A percentile compares a stretch with the other conserved stretches of the same genome.
These are phyloP conservation scores for Rhinophrynus dorsalis DNA, from an alignment of 2,797 vertebrate genomes.

Conservation along the genomic window DNA sequence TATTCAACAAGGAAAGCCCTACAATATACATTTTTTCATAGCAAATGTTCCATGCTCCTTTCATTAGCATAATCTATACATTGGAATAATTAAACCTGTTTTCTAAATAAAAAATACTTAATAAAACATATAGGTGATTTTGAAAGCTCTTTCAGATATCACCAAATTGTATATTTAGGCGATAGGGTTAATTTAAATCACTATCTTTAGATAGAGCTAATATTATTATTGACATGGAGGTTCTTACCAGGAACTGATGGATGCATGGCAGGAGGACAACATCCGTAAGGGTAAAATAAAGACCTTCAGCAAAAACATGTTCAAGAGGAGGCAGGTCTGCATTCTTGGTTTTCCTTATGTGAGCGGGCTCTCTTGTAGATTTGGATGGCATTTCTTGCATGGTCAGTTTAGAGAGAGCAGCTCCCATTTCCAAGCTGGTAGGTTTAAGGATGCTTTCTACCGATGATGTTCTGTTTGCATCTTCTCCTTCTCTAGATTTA, in stretches of 20 bases:
- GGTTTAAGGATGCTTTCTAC: not conserved
- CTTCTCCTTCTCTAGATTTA: not conserved
- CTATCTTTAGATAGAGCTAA: too few species aligned
- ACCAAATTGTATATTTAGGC: too few species aligned
- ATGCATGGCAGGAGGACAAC: constrained; percentile 91
- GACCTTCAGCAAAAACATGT: constrained; percentile 91
- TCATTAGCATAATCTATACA: too few species aligned
- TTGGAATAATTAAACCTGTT: too few species aligned
- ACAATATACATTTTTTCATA: too few species aligned
- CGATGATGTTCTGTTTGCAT: constrained; percentile 1
- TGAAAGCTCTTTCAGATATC: too few species aligned
- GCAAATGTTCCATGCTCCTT: too few species aligned
- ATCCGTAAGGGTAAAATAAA: constrained; percentile 94
- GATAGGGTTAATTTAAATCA: too few species aligned
- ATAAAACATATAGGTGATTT: too few species aligned
- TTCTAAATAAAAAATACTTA: too few species aligned
- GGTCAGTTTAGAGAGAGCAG: constrained; percentile 82
- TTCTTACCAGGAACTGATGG: constrained; percentile 88
- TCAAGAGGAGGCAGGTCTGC: constrained; percentile 84
- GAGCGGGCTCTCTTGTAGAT: constrained; percentile 75
- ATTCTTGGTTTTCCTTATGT: constrained; percentile 87
- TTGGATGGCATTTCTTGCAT: constrained; percentile 62
- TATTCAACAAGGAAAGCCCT: too few species aligned
- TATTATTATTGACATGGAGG: not conserved
- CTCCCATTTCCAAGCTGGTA: constrained; percentile 74